These are phyloP conservation scores for Tursiops truncatus DNA, from an alignment of 2,113 vertebrate species.

Conservation along the genomic window DNA sequence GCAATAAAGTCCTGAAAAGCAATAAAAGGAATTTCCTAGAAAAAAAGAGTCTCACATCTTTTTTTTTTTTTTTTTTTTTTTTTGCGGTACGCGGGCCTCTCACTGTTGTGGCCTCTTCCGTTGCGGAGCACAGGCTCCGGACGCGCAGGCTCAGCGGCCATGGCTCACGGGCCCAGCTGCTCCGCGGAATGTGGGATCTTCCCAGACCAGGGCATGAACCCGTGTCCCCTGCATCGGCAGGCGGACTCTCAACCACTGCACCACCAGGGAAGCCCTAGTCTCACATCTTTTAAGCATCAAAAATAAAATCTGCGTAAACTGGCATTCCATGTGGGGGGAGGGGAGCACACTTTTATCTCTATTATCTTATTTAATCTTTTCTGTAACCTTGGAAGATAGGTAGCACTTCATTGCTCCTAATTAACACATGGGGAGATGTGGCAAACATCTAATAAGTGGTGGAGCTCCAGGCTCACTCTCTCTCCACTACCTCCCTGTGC, in stretches of 20 bases:
- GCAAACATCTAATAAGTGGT: not conserved
- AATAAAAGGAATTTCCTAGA: slow-evolving; percentile 74
- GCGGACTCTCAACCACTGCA: too few species aligned
- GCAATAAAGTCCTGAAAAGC: slow-evolving; percentile 66
- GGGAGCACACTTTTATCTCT: not conserved
- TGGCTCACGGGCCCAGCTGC: too few species aligned
- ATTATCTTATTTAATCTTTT: not conserved
- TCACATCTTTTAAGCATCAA: slow-evolving; percentile 63
- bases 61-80: not conserved
- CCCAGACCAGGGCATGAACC: too few species aligned
- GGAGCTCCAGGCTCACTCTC: not conserved
- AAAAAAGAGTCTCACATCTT: slow-evolving; percentile 61
- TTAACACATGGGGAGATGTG: not conserved
- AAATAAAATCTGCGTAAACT: slow-evolving; percentile 47
- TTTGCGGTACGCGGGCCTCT: too few species aligned
- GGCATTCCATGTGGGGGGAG: not conserved
- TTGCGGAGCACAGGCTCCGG: too few species aligned
- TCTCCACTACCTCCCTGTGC: not conserved
- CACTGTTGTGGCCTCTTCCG: too few species aligned
- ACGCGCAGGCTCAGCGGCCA: too few species aligned
- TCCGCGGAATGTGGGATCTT: too few species aligned
- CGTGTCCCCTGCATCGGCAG: too few species aligned
- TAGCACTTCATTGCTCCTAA: slow-evolving; percentile 1
- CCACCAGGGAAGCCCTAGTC: not conserved
- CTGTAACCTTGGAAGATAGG: not conserved